phyloP scores from a whole-genome alignment of 1,140 invertebrate genomes.

The Diabrotica undecimpunctata region DNA sequence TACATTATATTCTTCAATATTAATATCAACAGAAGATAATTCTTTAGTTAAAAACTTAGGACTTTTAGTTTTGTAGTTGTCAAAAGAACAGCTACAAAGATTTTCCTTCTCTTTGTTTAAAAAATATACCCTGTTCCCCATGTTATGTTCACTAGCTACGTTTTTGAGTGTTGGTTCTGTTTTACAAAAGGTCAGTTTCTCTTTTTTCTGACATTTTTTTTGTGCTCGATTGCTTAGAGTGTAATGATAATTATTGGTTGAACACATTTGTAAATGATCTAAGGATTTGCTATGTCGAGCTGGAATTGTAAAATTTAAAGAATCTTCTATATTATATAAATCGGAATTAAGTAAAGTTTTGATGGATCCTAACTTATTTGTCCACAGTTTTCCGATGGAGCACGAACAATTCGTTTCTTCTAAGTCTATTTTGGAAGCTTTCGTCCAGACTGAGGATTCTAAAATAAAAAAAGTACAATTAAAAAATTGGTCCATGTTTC shows the following conservation, averaged over 20 bases:
- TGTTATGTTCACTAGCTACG: slow-evolving; percentile 35
- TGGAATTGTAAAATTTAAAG: slow-evolving; percentile 53
- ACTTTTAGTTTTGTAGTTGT: slow-evolving; percentile 12
- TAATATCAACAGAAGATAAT: slow-evolving; percentile 11
- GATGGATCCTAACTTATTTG: slow-evolving; percentile 26
- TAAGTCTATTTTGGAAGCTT: slow-evolving; percentile 8
- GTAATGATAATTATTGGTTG: slow-evolving; percentile 31
- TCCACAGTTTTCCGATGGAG: slow-evolving; percentile 30
- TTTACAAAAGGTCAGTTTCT: slow-evolving; percentile 24
- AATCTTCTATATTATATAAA: slow-evolving; percentile 27
- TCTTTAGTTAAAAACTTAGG: slow-evolving; percentile 7
- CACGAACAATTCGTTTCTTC: slow-evolving; percentile 31
- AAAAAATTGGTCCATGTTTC: too few species aligned
- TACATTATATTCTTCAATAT: slow-evolving; percentile 9
- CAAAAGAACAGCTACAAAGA: slow-evolving; percentile 22
- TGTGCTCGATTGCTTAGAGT: slow-evolving; percentile 18
- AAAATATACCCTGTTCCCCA: slow-evolving; percentile 32
- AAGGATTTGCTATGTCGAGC: slow-evolving; percentile 76
- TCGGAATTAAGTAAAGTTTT: slow-evolving; percentile 22
- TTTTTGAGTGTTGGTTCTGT: slow-evolving; percentile 50
- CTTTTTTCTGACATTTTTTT: background rate
- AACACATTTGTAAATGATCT: slow-evolving; percentile 58
- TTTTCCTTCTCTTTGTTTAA: slow-evolving; percentile 10
- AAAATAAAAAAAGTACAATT: background rate
- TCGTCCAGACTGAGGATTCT: slow-evolving; percentile 8